phyloP scores from a whole-genome alignment of 2,888 invertebrate genomes.

The Anarsia innoxiella region DNA sequence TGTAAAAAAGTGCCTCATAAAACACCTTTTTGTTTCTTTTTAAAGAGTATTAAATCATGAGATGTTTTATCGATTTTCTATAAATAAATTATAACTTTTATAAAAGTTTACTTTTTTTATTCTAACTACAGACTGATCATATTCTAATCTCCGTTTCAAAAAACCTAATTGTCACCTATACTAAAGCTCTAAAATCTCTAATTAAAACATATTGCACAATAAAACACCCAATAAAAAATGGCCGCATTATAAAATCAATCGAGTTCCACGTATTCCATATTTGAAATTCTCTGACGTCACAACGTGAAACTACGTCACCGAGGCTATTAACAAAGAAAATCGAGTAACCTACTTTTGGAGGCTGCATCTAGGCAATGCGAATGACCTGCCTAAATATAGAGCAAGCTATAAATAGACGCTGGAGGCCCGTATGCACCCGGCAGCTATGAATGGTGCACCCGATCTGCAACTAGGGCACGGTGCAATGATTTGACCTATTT shows the following conservation, averaged over 20 bases:
- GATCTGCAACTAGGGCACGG: conserved; percentile 58
- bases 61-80: too few species aligned
- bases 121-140: too few species aligned
- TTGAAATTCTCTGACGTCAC: conserved; percentile 56
- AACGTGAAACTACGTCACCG: conserved; percentile 53
- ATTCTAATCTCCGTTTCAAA: too few species aligned
- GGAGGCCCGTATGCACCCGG: conserved; percentile 47
- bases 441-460: conserved; percentile 57
- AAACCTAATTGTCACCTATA: too few species aligned
- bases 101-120: too few species aligned
- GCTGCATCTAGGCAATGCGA: conserved; percentile 60
- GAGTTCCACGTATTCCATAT: not conserved
- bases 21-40: not conserved
- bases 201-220: not conserved
- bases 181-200: not conserved
- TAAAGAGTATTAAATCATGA: too few species aligned
- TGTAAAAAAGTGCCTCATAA: conserved; percentile 50
- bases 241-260: not conserved
- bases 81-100: too few species aligned
- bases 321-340: conserved; percentile 60
- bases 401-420: conserved; percentile 60
- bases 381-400: conserved; percentile 73
- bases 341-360: conserved; percentile 70
- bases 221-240: not conserved
- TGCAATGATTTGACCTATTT: conserved; percentile 73